phyloP scores from a whole-genome alignment of 2,888 invertebrate species.

The Thera britannica region DNA sequence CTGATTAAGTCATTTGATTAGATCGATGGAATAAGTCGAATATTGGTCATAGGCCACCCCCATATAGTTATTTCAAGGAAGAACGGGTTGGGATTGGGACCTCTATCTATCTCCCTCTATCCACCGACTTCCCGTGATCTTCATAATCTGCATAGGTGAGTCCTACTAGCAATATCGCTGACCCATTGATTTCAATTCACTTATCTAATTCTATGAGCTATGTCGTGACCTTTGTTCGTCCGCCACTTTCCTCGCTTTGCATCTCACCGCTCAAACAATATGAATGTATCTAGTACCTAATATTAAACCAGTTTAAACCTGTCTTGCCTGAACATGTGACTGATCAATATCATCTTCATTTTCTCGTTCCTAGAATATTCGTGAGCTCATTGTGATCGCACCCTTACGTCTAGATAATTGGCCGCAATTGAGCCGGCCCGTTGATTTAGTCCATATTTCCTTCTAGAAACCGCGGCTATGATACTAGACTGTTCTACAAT shows the following conservation, averaged over 20 bases:
- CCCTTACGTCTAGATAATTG: constrained; percentile 61
- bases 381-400: constrained; percentile 20
- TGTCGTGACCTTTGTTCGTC: neutral
- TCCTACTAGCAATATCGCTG: neutral
- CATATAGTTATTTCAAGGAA: too few relatives aligned
- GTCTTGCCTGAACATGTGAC: neutral
- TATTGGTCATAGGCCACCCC: too few relatives aligned
- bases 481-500: constrained; percentile 10
- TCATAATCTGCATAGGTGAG: neutral
- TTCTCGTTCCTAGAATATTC: neutral
- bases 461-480: constrained; percentile 46
- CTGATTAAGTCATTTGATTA: too few relatives aligned
- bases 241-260: neutral
- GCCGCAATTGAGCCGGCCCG: constrained; percentile 64
- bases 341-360: neutral
- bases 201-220: neutral
- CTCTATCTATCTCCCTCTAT: neutral
- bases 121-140: neutral
- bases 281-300: too few relatives aligned
- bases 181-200: neutral
- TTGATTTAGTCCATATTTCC: constrained; percentile 62
- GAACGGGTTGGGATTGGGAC: too few relatives aligned
- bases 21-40: too few relatives aligned
- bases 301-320: too few relatives aligned
- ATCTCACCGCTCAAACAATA: neutral